A percentile compares a stretch with the other conserved stretches of the same genome.
Evolutionary conservation across 30 jellyfish, hydroid and myxozoan genomes (phyloP).

Genomic region (Chrysaora quinquecirrha): DNA sequence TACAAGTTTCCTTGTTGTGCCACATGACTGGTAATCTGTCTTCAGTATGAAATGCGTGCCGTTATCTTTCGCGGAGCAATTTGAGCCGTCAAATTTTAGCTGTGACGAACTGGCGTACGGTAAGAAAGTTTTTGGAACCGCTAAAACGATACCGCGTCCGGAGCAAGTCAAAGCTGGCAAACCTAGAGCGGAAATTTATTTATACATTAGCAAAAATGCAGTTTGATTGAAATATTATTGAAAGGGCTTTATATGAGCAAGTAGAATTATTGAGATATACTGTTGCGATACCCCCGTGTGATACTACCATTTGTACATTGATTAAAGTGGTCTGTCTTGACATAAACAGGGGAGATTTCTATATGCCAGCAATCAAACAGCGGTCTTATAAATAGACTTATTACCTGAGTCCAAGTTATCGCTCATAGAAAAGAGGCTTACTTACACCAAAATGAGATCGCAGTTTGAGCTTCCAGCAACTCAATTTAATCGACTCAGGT

Average conservation of each 20-base stretch:
- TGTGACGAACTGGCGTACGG: slow-evolving; percentile 38
- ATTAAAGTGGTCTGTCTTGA: no score
- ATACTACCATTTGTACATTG: no score
- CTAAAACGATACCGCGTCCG: slow-evolving; percentile 27
- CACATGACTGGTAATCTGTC: slow-evolving; percentile 43
- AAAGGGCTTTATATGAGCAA: no score
- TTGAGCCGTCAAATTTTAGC: slow-evolving; percentile 34
- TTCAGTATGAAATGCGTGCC: slow-evolving; percentile 59
- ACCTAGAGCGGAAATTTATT: slow-evolving; percentile 36
- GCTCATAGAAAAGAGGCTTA: no score
- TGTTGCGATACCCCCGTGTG: no score
- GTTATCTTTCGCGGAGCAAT: slow-evolving; percentile 41
- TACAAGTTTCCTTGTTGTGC: slow-evolving; percentile 17
- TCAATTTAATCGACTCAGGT: no score
- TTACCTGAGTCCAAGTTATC: neutral
- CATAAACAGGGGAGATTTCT: no score
- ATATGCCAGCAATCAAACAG: no score
- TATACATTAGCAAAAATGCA: no score
- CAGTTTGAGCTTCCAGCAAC: neutral
- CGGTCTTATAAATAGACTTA: no score
- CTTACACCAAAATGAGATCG: neutral
- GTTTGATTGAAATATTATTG: no score
- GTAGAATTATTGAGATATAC: no score
- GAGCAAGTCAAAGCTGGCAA: slow-evolving; percentile 37
- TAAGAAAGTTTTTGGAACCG: slow-evolving; percentile 51